These are phyloP conservation scores for Puffinus mauretanicus DNA, from an alignment of 2,113 vertebrate species.

Conservation along the genomic window DNA sequence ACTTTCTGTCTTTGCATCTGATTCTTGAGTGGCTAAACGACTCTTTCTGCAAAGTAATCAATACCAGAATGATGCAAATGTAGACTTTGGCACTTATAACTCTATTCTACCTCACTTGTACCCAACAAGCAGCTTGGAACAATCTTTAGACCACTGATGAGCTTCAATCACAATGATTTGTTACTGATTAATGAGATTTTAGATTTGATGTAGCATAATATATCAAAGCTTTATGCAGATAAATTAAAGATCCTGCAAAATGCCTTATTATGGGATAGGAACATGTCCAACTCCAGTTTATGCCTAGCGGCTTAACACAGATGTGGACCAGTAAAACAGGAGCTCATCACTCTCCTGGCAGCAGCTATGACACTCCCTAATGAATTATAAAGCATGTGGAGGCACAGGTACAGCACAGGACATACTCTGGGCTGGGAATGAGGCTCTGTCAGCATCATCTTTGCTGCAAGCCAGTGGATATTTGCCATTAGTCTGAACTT, in stretches of 20 bases:
- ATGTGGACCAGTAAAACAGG: background rate
- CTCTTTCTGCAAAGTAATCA: background rate
- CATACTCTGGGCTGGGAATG: fast-evolving
- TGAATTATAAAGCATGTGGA: background rate
- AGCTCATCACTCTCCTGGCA: background rate
- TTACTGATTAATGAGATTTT: background rate
- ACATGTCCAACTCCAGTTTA: fast-evolving
- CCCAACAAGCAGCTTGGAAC: background rate
- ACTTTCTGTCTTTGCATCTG: background rate
- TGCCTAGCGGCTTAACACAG: background rate
- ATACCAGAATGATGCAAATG: fast-evolving
- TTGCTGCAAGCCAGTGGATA: background rate
- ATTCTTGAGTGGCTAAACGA: fast-evolving
- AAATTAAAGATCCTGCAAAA: background rate
- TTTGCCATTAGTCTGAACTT: background rate
- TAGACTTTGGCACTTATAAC: background rate
- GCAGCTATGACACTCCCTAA: background rate
- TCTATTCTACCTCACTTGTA: background rate
- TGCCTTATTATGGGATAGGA: background rate
- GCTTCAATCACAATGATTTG: background rate
- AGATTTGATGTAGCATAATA: background rate
- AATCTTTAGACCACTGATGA: background rate
- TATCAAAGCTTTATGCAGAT: background rate
- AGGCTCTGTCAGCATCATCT: background rate
- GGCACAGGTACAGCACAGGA: background rate